A percentile compares a stretch with the other conserved stretches of the same genome.
Conservation (phyloP, 2,888 invertebrate species). For the Scaptomyza parva region DNA sequence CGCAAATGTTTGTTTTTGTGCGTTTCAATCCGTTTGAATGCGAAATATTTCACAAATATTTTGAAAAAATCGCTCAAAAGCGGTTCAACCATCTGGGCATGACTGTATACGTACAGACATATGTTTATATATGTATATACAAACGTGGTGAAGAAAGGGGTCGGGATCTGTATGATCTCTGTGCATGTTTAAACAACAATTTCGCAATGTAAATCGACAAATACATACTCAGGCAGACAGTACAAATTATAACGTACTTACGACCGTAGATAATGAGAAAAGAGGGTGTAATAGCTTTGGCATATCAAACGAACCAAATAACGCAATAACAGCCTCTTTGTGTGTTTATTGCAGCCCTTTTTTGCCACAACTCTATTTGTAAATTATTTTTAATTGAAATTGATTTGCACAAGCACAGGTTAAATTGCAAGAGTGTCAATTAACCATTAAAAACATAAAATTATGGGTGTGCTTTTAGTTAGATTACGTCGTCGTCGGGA, state of each 20-base stretch:
- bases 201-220: slow-evolving; percentile 72
- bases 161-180: slow-evolving; percentile 61
- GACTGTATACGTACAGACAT: slow-evolving; percentile 4
- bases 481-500: background rate
- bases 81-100: slow-evolving; percentile 58
- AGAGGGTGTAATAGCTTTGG: slow-evolving; percentile 46
- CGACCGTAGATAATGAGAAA: slow-evolving; percentile 24
- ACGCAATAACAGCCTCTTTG: slow-evolving; percentile 32
- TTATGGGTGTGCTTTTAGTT: background rate
- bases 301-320: slow-evolving; percentile 52
- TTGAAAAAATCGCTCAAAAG: slow-evolving; percentile 64
- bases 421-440: slow-evolving; percentile 63
- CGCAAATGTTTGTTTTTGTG: slow-evolving; percentile 71
- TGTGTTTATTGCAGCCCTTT: slow-evolving; percentile 27
- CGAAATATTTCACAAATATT: slow-evolving; percentile 70
- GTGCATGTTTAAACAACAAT: slow-evolving; percentile 68
- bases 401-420: slow-evolving; percentile 68
- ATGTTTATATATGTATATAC: background rate
- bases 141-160: slow-evolving; percentile 12
- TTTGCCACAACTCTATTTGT: slow-evolving; percentile 56
- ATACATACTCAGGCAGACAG: slow-evolving; percentile 35
- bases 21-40: slow-evolving; percentile 72
- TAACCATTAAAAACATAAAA: slow-evolving; percentile 43
- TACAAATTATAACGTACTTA: slow-evolving; percentile 16
- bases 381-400: slow-evolving; percentile 80